phyloP scores from a whole-genome alignment of 2,113 vertebrate species.

The Actinemys pallida region DNA sequence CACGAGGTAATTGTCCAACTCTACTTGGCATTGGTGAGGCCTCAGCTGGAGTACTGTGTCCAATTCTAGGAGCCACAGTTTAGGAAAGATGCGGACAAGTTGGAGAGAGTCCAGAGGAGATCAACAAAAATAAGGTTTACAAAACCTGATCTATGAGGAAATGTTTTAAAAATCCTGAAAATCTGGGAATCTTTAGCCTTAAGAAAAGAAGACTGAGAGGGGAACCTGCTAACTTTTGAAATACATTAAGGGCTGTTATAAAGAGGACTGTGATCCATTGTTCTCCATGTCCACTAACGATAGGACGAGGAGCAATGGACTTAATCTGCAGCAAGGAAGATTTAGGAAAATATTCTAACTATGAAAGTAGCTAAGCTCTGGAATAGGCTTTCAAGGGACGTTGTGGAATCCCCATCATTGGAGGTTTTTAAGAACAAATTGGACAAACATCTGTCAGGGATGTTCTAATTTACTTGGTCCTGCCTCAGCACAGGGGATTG shows the following conservation, averaged over 20 bases:
- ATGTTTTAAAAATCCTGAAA: no score
- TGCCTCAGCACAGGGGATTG: not conserved
- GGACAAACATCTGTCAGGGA: not conserved
- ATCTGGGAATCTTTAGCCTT: no score
- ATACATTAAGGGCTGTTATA: not conserved
- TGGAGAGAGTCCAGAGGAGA: no score
- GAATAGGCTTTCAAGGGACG: not conserved
- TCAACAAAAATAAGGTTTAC: no score
- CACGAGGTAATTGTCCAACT: not conserved
- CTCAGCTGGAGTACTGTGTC: not conserved
- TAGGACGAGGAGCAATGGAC: not conserved
- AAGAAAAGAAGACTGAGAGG: no score
- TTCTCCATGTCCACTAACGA: not conserved
- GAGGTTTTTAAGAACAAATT: not conserved
- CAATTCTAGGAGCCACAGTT: not conserved
- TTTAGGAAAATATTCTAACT: not conserved
- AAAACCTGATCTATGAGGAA: no score
- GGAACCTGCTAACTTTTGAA: no score
- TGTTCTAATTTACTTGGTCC: not conserved
- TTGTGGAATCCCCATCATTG: not conserved
- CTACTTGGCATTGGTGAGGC: not conserved
- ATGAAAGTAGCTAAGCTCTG: not conserved
- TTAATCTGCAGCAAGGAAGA: not conserved
- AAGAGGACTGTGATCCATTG: not conserved
- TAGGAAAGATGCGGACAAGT: not conserved